A percentile compares a stretch with the other conserved stretches of the same genome.
These are phyloP conservation scores for Oryctes rhinoceros DNA, from an alignment of 1,140 invertebrate genomes.

Conservation along the genomic window DNA sequence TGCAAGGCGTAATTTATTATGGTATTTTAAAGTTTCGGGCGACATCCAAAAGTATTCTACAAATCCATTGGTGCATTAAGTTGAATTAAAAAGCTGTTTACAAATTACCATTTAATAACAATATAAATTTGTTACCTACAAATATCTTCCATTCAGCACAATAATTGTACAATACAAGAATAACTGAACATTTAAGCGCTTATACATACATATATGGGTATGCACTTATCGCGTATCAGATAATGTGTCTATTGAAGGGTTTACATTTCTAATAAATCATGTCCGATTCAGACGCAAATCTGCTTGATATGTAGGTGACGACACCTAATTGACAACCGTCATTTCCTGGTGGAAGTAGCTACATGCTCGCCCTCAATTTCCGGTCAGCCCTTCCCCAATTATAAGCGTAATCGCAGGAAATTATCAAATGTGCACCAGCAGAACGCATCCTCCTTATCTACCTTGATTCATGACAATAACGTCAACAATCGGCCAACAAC, in stretches of 20 bases:
- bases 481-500: slow-evolving; percentile 21
- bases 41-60: no score
- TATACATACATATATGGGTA: background rate
- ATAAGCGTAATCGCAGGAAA: slow-evolving; percentile 57
- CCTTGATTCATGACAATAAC: slow-evolving; percentile 48
- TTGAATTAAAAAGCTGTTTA: no score
- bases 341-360: slow-evolving; percentile 58
- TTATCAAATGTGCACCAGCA: slow-evolving; percentile 57
- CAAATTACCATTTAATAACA: no score
- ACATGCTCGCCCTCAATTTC: slow-evolving; percentile 57
- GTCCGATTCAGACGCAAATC: slow-evolving; percentile 22
- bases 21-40: no score
- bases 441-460: slow-evolving; percentile 56
- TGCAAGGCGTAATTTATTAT: no score
- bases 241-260: slow-evolving; percentile 16
- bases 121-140: no score
- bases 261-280: slow-evolving; percentile 14
- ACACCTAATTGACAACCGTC: slow-evolving; percentile 57
- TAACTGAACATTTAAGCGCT: no score
- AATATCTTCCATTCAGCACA: no score
- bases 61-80: no score
- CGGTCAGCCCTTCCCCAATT: slow-evolving; percentile 58
- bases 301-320: slow-evolving; percentile 44
- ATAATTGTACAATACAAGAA: no score
- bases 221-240: background rate